These are phyloP conservation scores for Chaetorhynchus papuensis DNA, from an alignment of 2,113 vertebrate genomes.

Conservation along the genomic window DNA sequence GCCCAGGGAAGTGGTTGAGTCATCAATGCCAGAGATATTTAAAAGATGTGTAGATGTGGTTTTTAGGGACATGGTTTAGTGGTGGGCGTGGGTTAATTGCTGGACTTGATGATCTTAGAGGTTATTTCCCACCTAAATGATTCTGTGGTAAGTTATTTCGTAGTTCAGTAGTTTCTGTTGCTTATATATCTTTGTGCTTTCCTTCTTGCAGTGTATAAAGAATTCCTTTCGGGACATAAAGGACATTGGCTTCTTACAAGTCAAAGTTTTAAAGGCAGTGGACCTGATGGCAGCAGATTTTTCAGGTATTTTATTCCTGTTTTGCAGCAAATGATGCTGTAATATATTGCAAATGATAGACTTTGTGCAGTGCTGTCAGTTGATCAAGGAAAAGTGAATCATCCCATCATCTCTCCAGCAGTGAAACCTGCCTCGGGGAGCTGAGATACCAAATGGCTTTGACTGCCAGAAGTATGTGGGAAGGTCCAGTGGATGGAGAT, in stretches of 20 bases:
- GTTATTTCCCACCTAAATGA: background rate
- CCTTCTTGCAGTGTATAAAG: conserved; percentile 73
- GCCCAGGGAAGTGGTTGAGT: background rate
- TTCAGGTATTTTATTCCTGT: conserved; percentile 77
- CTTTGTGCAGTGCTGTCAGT: background rate
- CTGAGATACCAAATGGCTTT: background rate
- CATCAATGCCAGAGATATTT: background rate
- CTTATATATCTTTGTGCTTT: background rate
- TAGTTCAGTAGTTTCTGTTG: background rate
- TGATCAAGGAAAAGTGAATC: background rate
- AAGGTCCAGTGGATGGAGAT: background rate
- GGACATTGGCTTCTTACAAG: conserved; percentile 93
- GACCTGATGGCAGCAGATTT: conserved; percentile 89
- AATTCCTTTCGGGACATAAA: conserved; percentile 79
- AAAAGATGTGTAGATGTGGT: accelerated
- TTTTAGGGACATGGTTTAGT: background rate
- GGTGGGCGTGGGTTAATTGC: background rate
- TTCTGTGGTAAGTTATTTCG: background rate
- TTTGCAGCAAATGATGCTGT: background rate
- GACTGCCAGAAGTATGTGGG: background rate
- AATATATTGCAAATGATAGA: background rate
- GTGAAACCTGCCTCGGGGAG: background rate
- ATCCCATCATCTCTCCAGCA: background rate
- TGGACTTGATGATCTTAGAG: background rate
- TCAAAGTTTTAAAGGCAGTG: conserved; percentile 90